Base-by-base conservation (phyloP, 2,888 invertebrate genomes). In the Emesis furor region DNA sequence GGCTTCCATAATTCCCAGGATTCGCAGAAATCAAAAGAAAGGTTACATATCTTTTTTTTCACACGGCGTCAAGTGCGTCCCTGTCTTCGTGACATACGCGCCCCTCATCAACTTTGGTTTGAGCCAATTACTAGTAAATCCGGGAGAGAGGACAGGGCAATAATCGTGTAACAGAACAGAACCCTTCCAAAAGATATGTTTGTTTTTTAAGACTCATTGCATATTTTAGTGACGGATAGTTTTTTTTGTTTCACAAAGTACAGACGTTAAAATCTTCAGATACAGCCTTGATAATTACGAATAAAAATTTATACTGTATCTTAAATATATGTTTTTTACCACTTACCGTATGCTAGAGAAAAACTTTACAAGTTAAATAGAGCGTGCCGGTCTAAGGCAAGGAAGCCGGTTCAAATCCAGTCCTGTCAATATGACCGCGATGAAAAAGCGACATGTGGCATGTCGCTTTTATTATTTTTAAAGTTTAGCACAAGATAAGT, bases 91-190 rank as follows among this genome's bases (percentile, higher is more conserved):
- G 65, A 65, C 65, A 65, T 65, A 65, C 65, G 68, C 68, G 55
- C 76, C 76, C 76, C 55, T 46, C 69, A 69, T 76, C 76, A 76
- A 68, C 76, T 76, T 76, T 76, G 76, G 76, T 76, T 76, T 76
- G 69, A 76, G 76, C 76, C 76, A 76, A 76, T 76, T 76, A 76
- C 76, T 55, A 37, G 69, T 30, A 69, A 76, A 76, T 55, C 69
- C 76, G 69, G 68, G 76, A 32, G 32, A 65, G 32, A 32, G 14
- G 32, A 65, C 65, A 32, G 46, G 67, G 76, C 67, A 76, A 76
- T 76, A 76, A 76, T 68, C 55, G 69, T 76, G 76, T 69, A 69
- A 69, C 69, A 55, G 30, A 35, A 72, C 55, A 37, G 35, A 24
- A 55, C 76, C 65, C 65, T 65, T 65, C 14, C 65, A 65, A 30